Evolutionary conservation across 2,113 vertebrate species (phyloP).

Genomic region (Pampusana beccarii): DNA sequence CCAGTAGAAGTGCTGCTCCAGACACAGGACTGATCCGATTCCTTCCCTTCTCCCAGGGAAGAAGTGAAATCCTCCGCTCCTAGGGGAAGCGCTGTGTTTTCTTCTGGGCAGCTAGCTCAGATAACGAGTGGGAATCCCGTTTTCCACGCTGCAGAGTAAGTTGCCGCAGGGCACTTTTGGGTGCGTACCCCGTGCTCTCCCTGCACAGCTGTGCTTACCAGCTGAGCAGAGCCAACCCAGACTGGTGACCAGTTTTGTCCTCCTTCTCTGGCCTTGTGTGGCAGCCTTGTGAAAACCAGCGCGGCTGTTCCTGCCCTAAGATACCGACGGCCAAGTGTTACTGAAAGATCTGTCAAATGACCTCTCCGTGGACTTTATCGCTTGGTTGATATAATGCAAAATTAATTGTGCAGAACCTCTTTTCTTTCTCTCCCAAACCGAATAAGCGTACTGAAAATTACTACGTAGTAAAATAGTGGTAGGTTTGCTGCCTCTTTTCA

Average conservation of each 20-base stretch:
- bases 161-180: neutral
- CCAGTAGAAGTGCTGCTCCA: neutral
- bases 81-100: neutral
- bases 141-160: neutral
- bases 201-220: neutral
- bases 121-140: neutral
- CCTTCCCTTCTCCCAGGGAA: neutral
- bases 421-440: neutral
- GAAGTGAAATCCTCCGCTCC: neutral
- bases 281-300: neutral
- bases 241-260: neutral
- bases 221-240: neutral
- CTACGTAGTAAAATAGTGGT: neutral
- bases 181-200: neutral
- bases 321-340: accelerated
- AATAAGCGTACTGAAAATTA: neutral
- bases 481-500: neutral
- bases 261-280: neutral
- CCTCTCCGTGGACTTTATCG: accelerated
- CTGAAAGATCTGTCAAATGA: neutral
- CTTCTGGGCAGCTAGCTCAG: neutral
- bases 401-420: neutral
- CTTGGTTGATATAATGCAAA: neutral
- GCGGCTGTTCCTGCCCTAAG: neutral
- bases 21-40: neutral